These are phyloP conservation scores for Heterodera schachtii DNA, from an alignment of 1,140 invertebrate species.

Conservation along the genomic window DNA sequence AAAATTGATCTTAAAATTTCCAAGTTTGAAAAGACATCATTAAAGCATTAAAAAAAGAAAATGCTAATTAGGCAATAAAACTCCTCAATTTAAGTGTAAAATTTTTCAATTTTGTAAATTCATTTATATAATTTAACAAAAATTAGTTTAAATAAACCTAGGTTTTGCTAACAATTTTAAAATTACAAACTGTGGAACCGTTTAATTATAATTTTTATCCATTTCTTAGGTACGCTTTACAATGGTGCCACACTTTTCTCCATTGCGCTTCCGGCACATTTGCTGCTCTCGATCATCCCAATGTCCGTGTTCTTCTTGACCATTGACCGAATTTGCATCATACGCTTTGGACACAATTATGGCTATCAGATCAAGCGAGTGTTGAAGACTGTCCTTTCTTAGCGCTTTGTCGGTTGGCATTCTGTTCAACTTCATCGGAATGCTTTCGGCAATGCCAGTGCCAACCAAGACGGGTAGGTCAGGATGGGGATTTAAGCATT, in stretches of 20 bases:
- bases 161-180: no score
- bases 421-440: not conserved
- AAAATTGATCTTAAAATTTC: no score
- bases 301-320: slow-evolving; percentile 25
- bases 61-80: no score
- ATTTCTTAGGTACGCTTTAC: slow-evolving; percentile 9
- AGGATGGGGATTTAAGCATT: not conserved
- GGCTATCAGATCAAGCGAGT: not conserved
- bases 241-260: not conserved
- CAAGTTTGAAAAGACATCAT: no score
- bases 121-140: no score
- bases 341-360: slow-evolving; percentile 15
- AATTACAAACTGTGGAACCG: no score
- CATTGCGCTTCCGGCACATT: slow-evolving; percentile 18
- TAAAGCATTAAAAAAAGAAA: no score
- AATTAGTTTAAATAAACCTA: no score
- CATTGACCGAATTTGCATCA: slow-evolving; percentile 22
- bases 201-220: not conserved
- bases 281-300: slow-evolving; percentile 14
- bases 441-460: slow-evolving; percentile 11
- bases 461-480: not conserved
- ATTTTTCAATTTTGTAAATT: no score
- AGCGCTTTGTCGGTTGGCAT: not conserved
- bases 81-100: no score
- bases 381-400: not conserved